These are phyloP conservation scores for Sesia apiformis DNA, from an alignment of 2,888 invertebrate genomes.

Conservation along the genomic window DNA sequence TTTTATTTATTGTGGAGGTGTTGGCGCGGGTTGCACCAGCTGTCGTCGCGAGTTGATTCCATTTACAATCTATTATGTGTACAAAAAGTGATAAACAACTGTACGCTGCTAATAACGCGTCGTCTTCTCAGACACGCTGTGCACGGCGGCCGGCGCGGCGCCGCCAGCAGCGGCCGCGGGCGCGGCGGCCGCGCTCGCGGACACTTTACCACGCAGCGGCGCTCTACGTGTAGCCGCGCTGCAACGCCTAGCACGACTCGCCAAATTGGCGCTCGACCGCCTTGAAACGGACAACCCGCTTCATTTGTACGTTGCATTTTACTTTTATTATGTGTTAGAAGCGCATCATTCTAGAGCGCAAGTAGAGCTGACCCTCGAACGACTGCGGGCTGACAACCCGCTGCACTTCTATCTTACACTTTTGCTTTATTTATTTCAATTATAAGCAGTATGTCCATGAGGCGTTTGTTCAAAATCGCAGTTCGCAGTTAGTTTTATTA, in stretches of 20 bases:
- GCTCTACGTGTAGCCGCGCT: constrained; percentile 46
- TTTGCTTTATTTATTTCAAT: neutral
- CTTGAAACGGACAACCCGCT: constrained; percentile 50
- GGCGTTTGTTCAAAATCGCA: no score
- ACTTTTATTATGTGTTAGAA: no score
- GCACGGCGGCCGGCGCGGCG: constrained; percentile 52
- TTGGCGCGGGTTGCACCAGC: no score
- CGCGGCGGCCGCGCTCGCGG: constrained; percentile 33
- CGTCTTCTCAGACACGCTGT: constrained; percentile 35
- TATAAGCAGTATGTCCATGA: no score
- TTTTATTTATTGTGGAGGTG: no score
- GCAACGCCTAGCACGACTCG: constrained; percentile 50
- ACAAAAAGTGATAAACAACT: neutral
- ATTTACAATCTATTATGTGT: neutral
- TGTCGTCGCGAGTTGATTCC: neutral
- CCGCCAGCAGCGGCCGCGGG: constrained; percentile 23
- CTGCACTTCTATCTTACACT: constrained; percentile 41
- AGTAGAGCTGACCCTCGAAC: neutral
- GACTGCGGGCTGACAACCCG: constrained; percentile 32
- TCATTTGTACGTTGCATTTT: constrained; percentile 37
- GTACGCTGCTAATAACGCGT: neutral
- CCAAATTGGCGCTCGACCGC: constrained; percentile 43
- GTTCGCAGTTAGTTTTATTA: no score
- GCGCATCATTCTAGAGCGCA: neutral
- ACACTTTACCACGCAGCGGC: constrained; percentile 45